Base-by-base conservation (phyloP, 2,797 vertebrate species). In the Spinus olivaceus region DNA sequence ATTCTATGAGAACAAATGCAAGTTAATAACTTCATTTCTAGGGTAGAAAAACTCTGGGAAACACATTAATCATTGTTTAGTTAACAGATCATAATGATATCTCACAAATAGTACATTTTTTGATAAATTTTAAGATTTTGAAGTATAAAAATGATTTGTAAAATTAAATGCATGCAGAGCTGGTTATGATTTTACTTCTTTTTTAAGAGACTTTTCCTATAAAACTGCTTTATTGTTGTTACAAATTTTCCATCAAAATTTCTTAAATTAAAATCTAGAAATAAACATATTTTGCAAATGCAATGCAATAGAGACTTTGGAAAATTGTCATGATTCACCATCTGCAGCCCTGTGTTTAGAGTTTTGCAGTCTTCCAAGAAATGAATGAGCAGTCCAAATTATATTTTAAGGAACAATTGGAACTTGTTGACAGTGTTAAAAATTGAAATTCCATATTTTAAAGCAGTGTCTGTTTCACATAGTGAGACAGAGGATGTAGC, bases 391-490 rank as follows among this genome's bases (percentile, higher is more conserved):
- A 89, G 33, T 28, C 54, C 56, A 39, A 87, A 64, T 81, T 7
- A 33, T 81, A 63, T 66, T 92, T 96, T 78, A 56, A 84, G 87
- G 54, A 90, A 93, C 77, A 96, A 96, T 70, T 94, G 73, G 37
- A 90, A 90, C 54, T 95, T 94, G 73, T 86, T 89, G 80, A 88
- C 63, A 81, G 72, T 1, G 0, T 51, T 90, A 88, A 88, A 94
- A 81, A 81, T 63, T 77, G 81, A 82, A 95, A 95, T 87, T 90
- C 60, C 56, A 5, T 92, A 86, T 92, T 94, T 94, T 83, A 90
- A 95, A 81, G 51, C 63, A 91, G 15, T 54, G 73, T 63, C 33
- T 81, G 85, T 91, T 93, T 66, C 65, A 44, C 19, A 24, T 33
- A 76, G 54, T 72, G 44, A 90, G 41, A 60, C 61, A 78, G 92